Percentiles rank a stretch among this genome's conserved stretches.
Conservation (phyloP, 2,113 vertebrate genomes). For the Epinephelus fuscoguttatus region DNA sequence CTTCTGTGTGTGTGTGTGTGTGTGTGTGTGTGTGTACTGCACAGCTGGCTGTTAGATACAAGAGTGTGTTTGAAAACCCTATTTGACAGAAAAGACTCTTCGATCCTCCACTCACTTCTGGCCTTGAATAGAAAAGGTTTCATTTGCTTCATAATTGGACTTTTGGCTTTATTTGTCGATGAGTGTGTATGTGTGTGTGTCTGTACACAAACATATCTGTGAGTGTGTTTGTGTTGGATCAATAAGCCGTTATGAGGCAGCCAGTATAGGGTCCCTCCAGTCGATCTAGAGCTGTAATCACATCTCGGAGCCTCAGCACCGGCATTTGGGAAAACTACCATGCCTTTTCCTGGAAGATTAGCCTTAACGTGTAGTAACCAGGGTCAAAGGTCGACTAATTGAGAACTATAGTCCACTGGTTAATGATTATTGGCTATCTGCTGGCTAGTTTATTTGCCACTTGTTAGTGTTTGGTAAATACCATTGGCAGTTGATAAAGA, state of each 20-base stretch:
- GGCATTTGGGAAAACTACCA: constrained; percentile 41
- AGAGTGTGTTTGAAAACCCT: constrained; percentile 33
- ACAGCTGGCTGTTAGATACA: constrained; percentile 11
- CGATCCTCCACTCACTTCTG: constrained; percentile 54
- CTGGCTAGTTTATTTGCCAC: constrained; percentile 46
- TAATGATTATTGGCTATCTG: constrained; percentile 54
- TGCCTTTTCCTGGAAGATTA: constrained; percentile 59
- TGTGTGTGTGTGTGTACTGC: neutral
- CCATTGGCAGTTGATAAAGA: constrained; percentile 39
- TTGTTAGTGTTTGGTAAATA: constrained; percentile 42
- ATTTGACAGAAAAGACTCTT: constrained; percentile 54
- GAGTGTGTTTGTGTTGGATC: constrained; percentile 65
- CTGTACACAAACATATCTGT: constrained; percentile 2
- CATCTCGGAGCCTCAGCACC: constrained; percentile 62
- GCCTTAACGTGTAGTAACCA: constrained; percentile 18
- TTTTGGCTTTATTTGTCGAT: constrained; percentile 36
- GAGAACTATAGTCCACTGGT: constrained; percentile 23
- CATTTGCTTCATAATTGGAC: constrained; percentile 74
- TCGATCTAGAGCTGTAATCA: constrained; percentile 79
- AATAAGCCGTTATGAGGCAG: constrained; percentile 79
- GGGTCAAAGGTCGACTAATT: constrained; percentile 59
- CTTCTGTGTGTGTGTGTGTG: neutral
- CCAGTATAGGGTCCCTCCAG: constrained; percentile 55
- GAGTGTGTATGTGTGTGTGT: neutral
- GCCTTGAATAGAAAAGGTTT: constrained; percentile 68